Percentiles rank a stretch among this genome's conserved stretches.
phyloP scores from a whole-genome alignment of 2,797 vertebrate genomes.

The Crotalus adamanteus region DNA sequence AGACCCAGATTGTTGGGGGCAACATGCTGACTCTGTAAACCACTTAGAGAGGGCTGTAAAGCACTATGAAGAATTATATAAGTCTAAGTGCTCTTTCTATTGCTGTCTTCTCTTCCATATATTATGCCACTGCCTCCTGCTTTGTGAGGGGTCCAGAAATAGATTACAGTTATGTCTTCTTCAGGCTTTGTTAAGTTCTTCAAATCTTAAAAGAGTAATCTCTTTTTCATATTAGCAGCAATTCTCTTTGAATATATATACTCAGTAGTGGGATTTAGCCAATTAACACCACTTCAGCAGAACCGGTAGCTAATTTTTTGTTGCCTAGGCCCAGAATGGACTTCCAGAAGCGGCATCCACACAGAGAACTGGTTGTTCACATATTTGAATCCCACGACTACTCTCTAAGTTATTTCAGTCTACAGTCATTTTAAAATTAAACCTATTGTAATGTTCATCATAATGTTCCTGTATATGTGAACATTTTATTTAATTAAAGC shows the following conservation, averaged over 20 bases:
- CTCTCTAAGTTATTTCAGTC: conserved; percentile 47
- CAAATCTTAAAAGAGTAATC: conserved; percentile 44
- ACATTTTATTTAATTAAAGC: conserved; percentile 56
- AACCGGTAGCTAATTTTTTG: too few relatives aligned
- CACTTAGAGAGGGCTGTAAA: too few relatives aligned
- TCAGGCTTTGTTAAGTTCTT: background rate
- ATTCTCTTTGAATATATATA: conserved; percentile 57
- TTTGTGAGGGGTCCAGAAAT: background rate
- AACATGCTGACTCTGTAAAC: too few relatives aligned
- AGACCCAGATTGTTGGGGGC: too few relatives aligned
- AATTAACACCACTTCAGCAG: too few relatives aligned
- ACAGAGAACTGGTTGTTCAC: too few relatives aligned
- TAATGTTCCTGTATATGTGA: conserved; percentile 37
- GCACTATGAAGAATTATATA: too few relatives aligned
- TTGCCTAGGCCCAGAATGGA: too few relatives aligned
- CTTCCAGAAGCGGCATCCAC: too few relatives aligned
- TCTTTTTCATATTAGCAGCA: conserved; percentile 44
- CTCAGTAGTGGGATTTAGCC: too few relatives aligned
- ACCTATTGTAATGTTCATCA: conserved; percentile 44
- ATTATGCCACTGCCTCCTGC: background rate
- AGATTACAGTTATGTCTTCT: conserved; percentile 21
- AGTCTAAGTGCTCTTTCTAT: too few relatives aligned
- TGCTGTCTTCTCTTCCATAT: too few relatives aligned
- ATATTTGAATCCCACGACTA: background rate
- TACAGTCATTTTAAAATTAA: conserved; percentile 57